These are phyloP conservation scores for Geodia barretti DNA, from an alignment of 37 sponge, comb jelly and placozoan genomes.

Conservation along the genomic window DNA sequence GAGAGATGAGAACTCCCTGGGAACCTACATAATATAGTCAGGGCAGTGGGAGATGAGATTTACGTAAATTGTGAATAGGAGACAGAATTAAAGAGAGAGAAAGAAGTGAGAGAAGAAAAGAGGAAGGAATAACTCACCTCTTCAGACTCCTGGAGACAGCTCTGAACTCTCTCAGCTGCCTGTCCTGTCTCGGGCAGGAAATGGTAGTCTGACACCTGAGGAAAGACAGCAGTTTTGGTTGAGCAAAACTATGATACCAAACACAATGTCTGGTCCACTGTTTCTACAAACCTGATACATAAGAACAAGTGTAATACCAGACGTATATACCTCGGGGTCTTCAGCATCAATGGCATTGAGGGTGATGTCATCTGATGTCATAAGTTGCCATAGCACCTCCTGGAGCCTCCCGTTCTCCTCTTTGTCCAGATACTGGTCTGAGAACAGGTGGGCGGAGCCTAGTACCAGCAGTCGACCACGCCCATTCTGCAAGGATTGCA, in stretches of 20 bases:
- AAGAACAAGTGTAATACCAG: too few relatives aligned
- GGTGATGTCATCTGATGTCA: slow-evolving; percentile 80
- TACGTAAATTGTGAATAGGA: too few relatives aligned
- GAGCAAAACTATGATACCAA: neutral
- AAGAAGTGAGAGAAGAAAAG: neutral
- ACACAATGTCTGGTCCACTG: neutral
- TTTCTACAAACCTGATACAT: neutral
- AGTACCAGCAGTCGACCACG: slow-evolving; percentile 89
- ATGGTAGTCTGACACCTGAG: slow-evolving; percentile 93
- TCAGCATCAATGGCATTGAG: slow-evolving; percentile 96
- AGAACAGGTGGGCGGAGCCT: slow-evolving; percentile 93
- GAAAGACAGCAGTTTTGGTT: too few relatives aligned
- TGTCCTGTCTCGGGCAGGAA: slow-evolving; percentile 85
- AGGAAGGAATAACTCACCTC: slow-evolving; percentile 43
- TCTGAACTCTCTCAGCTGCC: slow-evolving; percentile 77
- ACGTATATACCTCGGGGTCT: slow-evolving; percentile 96
- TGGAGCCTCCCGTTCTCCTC: slow-evolving; percentile 91
- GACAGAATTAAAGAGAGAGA: neutral
- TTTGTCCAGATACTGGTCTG: slow-evolving; percentile 89
- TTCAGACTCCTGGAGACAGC: slow-evolving; percentile 94
- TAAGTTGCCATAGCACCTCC: slow-evolving; percentile 84
- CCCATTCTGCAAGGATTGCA: slow-evolving; percentile 13
- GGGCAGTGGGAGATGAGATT: too few relatives aligned
- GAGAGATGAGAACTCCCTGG: slow-evolving; percentile 90
- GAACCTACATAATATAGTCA: slow-evolving; percentile 35